These are phyloP conservation scores for Subacronicta megacephala DNA, from an alignment of 2,888 invertebrate genomes.

Conservation along the genomic window DNA sequence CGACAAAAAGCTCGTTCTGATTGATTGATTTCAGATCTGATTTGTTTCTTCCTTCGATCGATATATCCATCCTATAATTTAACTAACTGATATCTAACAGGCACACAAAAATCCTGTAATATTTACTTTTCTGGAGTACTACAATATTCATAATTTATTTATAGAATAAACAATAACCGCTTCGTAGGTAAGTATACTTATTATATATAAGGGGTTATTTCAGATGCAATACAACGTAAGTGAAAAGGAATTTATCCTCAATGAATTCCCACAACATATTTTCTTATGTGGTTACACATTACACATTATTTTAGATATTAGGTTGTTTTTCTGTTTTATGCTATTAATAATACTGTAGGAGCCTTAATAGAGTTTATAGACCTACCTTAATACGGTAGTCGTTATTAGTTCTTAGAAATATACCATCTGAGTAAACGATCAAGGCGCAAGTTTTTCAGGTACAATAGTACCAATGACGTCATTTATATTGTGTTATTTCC, in stretches of 20 bases:
- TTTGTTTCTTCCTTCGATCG: too few species aligned
- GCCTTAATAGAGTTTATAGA: not conserved
- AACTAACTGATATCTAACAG: too few species aligned
- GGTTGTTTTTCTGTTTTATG: too few species aligned
- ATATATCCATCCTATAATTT: too few species aligned
- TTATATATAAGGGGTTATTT: not conserved
- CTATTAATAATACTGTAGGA: too few species aligned
- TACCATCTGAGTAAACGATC: slow-evolving; percentile 4
- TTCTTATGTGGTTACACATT: too few species aligned
- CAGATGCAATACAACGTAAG: slow-evolving; percentile 2
- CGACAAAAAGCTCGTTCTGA: too few species aligned
- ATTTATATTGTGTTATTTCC: not conserved
- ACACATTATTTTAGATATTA: too few species aligned
- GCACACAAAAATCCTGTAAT: too few species aligned
- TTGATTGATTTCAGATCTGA: too few species aligned
- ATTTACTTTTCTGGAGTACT: too few species aligned
- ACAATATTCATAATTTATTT: not conserved
- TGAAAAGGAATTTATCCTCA: slow-evolving; percentile 34
- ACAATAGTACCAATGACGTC: slow-evolving; percentile 7
- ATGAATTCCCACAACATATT: slow-evolving; percentile 21
- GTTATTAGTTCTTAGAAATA: not conserved
- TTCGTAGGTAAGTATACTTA: too few species aligned
- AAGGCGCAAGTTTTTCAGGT: not conserved
- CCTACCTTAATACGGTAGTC: slow-evolving; percentile 1
- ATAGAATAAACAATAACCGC: slow-evolving; percentile 1